Evolutionary conservation across 1,140 invertebrate genomes (phyloP), one percentile per base, ranked within the genome.

Genomic region (Pachyrhynchus sulphureomaculatus): DNA sequence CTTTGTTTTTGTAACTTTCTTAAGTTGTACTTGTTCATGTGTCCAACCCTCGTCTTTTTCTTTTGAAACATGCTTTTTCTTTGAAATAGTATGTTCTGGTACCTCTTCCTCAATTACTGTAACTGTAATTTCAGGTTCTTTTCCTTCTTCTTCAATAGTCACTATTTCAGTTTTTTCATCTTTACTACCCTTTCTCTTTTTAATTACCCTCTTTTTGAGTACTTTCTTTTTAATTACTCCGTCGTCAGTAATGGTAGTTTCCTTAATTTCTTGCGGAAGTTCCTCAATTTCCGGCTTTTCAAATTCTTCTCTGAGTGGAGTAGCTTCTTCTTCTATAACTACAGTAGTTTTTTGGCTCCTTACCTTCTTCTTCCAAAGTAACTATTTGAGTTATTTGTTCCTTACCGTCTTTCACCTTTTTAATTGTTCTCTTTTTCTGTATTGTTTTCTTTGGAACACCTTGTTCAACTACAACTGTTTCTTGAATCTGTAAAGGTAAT

Each of bases 221-320:
- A 23, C 8, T 12, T 1, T 17, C 9, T 9, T n/a, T 8, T 47
- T 47, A 12, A 17, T 1, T 29, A 33, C 33, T 8, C 61, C 64
- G 18, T 53, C 53, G 32, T 53, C 48, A 39, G 37, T 32, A 42
- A 61, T 54, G 47, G 59, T 47, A 10, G 61, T 65, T 8, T 64
- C 67, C 37, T 75, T 72, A n/a, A 72, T 75, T 60, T 78, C 72
- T 68, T 80, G 77, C n/a, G 72, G 73, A 17, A 65, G 33, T 42
- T 75, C 70, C 63, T 75, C 61, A 56, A 65, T n/a, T n/a, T n/a
- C 15, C 69, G 48, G 48, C 17, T 23, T 5, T 2, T 61, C 49
- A 29, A 13, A 13, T 36, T 48, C 32, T 9, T 20, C 55, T 71
- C 67, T 36, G 51, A 47, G 37, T 32, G 17, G 49, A 15, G 24